phyloP scores from a whole-genome alignment of 2,113 vertebrate species.

The Indicator indicator region DNA sequence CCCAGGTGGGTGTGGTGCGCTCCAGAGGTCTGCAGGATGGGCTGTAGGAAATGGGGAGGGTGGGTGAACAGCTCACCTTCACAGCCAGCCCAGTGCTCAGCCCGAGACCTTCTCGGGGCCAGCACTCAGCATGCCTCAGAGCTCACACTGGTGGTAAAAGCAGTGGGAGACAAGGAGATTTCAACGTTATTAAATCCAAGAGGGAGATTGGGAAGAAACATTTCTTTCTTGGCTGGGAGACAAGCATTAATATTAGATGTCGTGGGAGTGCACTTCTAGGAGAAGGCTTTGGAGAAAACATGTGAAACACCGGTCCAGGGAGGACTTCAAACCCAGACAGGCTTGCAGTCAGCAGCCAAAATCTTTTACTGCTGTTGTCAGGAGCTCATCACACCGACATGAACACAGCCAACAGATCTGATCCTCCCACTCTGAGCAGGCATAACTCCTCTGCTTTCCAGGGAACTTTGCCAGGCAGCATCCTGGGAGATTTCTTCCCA shows the following conservation, averaged over 20 bases:
- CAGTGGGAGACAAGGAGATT: not conserved
- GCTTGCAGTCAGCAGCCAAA: not conserved
- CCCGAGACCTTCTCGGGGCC: not conserved
- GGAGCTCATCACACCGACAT: not conserved
- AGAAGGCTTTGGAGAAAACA: not conserved
- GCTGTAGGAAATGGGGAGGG: not conserved
- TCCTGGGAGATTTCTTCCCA: constrained; percentile 31
- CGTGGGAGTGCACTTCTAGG: constrained; percentile 13
- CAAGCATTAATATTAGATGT: constrained; percentile 40
- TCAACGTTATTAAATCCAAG: not conserved
- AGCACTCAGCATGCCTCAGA: rapidly evolving
- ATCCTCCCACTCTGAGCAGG: not conserved
- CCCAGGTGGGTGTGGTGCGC: not conserved
- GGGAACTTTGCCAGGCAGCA: constrained; percentile 8
- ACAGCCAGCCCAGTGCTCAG: not conserved
- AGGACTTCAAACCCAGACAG: not conserved
- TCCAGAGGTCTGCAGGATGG: not conserved
- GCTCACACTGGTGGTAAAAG: not conserved
- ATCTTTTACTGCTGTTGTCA: not conserved
- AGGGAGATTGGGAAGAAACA: constrained; percentile 10
- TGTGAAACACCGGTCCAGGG: not conserved
- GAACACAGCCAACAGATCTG: not conserved
- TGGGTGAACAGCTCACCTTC: not conserved
- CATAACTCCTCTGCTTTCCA: not conserved
- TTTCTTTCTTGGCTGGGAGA: constrained; percentile 27